A percentile compares a stretch with the other conserved stretches of the same genome.
These are phyloP conservation scores for Dendrocincla tyrannina DNA, from an alignment of 2,797 vertebrate species.

Conservation along the genomic window DNA sequence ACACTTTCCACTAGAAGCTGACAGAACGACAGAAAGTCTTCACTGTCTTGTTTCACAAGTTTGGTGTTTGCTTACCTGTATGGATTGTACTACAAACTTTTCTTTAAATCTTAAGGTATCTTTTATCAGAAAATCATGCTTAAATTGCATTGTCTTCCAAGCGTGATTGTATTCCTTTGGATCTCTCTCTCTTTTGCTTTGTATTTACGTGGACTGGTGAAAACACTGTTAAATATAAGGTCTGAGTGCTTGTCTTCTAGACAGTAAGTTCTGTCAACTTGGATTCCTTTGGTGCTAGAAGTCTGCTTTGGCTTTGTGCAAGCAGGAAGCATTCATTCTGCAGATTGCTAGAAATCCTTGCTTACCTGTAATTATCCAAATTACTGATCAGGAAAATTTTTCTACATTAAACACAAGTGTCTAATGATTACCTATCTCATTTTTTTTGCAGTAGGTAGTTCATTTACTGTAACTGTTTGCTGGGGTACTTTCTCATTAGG, in stretches of 20 bases:
- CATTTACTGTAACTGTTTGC: background rate
- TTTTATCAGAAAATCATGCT: background rate
- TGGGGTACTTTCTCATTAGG: background rate
- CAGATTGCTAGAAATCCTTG: background rate
- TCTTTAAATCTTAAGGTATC: background rate
- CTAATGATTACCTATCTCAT: background rate
- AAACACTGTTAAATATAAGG: background rate
- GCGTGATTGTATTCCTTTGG: background rate
- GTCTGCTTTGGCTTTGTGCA: background rate
- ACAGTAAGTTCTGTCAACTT: background rate
- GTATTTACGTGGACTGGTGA: background rate
- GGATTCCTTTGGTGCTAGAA: background rate
- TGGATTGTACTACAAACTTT: background rate
- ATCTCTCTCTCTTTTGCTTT: background rate
- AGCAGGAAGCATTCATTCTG: background rate
- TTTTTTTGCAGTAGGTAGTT: background rate
- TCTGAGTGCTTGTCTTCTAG: background rate
- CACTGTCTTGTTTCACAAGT: background rate
- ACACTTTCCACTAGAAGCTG: background rate
- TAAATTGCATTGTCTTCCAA: background rate
- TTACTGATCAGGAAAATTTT: background rate
- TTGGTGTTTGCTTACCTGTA: background rate
- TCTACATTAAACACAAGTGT: background rate
- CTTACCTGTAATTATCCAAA: conserved; percentile 13
- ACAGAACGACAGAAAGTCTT: background rate